A percentile compares a stretch with the other conserved stretches of the same genome.
Evolutionary conservation across 2,797 vertebrate genomes (phyloP).

Genomic region (Pelobates cultripes): DNA sequence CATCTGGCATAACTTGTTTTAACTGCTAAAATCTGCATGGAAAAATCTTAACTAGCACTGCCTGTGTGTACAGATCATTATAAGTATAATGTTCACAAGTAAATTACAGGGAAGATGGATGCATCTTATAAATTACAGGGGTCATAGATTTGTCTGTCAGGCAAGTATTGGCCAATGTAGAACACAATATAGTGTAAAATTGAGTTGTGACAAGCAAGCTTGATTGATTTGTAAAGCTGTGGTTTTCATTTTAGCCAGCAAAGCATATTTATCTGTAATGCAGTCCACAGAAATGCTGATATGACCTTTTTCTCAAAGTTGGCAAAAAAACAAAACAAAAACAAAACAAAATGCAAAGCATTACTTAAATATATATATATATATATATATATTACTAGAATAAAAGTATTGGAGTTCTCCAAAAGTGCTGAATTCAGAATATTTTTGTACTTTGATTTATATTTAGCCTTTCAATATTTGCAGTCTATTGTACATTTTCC

Average conservation of each 20-base stretch:
- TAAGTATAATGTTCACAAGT: constrained; percentile 27
- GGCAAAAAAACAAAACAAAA: constrained; percentile 17
- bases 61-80: background rate
- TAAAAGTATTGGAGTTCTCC: background rate
- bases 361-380: constrained; percentile 38
- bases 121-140: constrained; percentile 43
- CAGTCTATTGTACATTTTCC: background rate
- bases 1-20: too few relatives aligned
- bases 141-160: constrained; percentile 54
- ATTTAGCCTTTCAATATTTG: background rate
- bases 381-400: constrained; percentile 23
- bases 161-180: constrained; percentile 32
- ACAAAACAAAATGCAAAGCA: constrained; percentile 22
- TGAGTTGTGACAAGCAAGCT: constrained; percentile 52
- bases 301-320: constrained; percentile 52
- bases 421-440: background rate
- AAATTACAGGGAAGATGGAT: constrained; percentile 38
- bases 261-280: constrained; percentile 50
- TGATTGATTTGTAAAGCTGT: constrained; percentile 51
- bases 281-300: constrained; percentile 49
- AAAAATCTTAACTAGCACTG: too few relatives aligned
- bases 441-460: background rate
- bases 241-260: constrained; percentile 51
- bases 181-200: constrained; percentile 41
- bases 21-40: too few relatives aligned